These are phyloP conservation scores for Tympanoctomys barrerae DNA, from an alignment of 2,797 vertebrate species.

Conservation along the genomic window DNA sequence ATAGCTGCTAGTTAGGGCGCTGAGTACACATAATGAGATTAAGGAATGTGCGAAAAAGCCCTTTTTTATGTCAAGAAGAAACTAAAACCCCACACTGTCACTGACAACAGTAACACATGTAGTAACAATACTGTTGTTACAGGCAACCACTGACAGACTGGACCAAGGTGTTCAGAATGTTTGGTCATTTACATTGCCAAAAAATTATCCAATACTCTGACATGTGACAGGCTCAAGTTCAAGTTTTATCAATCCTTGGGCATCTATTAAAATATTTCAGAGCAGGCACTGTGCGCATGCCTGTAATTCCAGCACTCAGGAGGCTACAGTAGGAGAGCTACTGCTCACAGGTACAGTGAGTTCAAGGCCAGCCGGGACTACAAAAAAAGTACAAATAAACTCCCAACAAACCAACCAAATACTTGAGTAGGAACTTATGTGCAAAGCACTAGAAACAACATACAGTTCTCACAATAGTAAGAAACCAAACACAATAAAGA, in stretches of 20 bases:
- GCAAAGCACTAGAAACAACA: neutral
- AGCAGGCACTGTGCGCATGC: neutral
- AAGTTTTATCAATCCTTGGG: neutral
- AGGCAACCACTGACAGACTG: neutral
- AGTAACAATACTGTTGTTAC: neutral
- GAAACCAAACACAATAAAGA: neutral
- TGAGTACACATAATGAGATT: neutral
- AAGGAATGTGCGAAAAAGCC: neutral
- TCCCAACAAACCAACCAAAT: neutral
- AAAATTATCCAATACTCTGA: neutral
- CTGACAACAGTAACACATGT: neutral
- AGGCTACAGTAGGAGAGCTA: neutral
- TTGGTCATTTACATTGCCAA: neutral
- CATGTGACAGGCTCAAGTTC: neutral
- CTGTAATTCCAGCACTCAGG: neutral
- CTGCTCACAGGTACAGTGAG: neutral
- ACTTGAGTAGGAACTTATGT: neutral
- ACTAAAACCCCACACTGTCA: neutral
- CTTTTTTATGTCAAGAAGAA: neutral
- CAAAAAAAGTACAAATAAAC: neutral
- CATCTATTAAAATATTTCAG: slow-evolving; percentile 21
- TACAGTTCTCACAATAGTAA: neutral
- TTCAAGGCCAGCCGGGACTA: neutral
- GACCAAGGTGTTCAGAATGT: neutral
- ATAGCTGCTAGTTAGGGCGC: neutral